Evolutionary conservation across 2,113 vertebrate genomes (phyloP).

Genomic region (Nymphicus hollandicus): DNA sequence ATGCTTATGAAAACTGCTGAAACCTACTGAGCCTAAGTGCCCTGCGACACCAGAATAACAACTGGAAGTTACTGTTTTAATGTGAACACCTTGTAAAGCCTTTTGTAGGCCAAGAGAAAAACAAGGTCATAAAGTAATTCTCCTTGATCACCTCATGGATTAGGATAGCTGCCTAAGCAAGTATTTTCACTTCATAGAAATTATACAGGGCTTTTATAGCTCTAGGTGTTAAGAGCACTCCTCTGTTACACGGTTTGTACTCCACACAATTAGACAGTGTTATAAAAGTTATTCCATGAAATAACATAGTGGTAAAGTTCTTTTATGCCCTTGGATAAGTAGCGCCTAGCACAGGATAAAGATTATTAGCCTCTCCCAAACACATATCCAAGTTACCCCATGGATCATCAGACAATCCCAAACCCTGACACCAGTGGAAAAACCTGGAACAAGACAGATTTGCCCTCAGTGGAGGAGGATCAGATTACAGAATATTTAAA

Average conservation of each 20-base stretch:
- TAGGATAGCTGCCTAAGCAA: not conserved
- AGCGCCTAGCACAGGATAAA: not conserved
- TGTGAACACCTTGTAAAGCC: not conserved
- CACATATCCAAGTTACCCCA: not conserved
- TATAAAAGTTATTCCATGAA: not conserved
- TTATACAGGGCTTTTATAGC: not conserved
- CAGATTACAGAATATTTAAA: not conserved
- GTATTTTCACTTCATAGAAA: not conserved
- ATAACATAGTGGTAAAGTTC: not conserved
- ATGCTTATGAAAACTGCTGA: not conserved
- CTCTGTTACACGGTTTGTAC: not conserved
- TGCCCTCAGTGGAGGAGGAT: not conserved
- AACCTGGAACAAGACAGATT: not conserved
- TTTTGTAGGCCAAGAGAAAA: not conserved
- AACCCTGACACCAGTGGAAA: not conserved
- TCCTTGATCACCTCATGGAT: not conserved
- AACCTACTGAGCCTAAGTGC: not conserved
- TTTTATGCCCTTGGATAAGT: not conserved
- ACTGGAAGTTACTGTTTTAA: not conserved
- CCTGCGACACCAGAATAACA: not conserved
- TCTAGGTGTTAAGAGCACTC: not conserved
- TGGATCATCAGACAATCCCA: not conserved
- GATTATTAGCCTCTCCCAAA: not conserved
- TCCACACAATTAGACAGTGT: not conserved
- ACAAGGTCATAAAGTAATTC: not conserved